Base-by-base conservation (phyloP, 2,797 vertebrate genomes). In the Sebastes hopkinsi region DNA sequence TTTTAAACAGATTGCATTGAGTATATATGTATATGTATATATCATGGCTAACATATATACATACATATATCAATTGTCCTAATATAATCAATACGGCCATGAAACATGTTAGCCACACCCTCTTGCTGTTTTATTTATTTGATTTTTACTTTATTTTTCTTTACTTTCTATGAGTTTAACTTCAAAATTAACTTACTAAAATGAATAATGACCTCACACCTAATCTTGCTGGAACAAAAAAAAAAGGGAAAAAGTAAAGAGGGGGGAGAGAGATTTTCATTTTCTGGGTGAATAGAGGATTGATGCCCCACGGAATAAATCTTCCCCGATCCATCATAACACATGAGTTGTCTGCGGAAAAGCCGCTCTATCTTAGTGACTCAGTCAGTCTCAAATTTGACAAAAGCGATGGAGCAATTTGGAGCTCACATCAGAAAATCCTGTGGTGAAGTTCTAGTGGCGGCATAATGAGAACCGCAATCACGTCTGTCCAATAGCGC, bases 11-110 rank as follows among this genome's bases (percentile, higher is more conserved):
- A 94, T 89, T 84, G 89, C 90, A 94, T 94, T 92, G 70, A 91
- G 87, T 82, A 95, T 96, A 94, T 94, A 94, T 95, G 93, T 93
- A 78, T 87, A 93, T 95, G 90, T 94, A 94, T 95, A 94, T 94
- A 93, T 91, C 55, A 58, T 71, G 85, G 88, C 87, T 92, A 90
- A 89, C 86, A 89, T 94, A 93, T 95, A 94, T 95, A 86, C 94
- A 95, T 95, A 91, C 93, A 94, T 95, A 93, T 94, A 95, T 94
- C 84, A 89, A 34, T 83, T 88, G 29, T 89, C 84, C 89, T 82
- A 94, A 93, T 93, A 88, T 83, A 89, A 87, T 92, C 86, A 88
- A 91, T 91, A 94, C 52, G 81, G 87, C 82, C 93, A 93, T 91
- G 73, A 88, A 89, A 92, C 87, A 92, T 72, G 81, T 91, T 91